Conservation (phyloP, 1,140 invertebrate species). For the Microplitis mediator region DNA sequence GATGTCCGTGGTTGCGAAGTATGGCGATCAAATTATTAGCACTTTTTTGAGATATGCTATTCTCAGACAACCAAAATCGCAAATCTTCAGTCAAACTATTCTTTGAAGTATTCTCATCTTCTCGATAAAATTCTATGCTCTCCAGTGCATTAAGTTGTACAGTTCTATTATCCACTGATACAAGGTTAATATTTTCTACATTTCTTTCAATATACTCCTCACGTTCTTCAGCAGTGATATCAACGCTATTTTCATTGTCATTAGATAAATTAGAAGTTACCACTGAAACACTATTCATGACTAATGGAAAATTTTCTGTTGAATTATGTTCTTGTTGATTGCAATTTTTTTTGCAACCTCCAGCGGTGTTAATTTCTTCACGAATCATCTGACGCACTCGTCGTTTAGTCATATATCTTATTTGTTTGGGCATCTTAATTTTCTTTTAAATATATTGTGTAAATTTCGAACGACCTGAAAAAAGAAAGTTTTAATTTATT, state of each 20-base stretch:
- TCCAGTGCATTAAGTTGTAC: not conserved
- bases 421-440: not conserved
- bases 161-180: not conserved
- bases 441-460: not conserved
- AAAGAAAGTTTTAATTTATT: not conserved
- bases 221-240: not conserved
- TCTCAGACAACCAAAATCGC: slow-evolving; percentile 14
- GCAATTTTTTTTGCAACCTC: too few relatives aligned
- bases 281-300: not conserved
- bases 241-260: not conserved
- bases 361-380: not conserved
- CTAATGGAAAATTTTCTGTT: not conserved
- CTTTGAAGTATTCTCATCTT: not conserved
- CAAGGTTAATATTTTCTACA: not conserved
- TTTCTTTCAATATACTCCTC: not conserved
- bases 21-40: slow-evolving; percentile 5
- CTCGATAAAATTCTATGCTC: not conserved
- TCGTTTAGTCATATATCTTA: not conserved
- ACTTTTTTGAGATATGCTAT: not conserved
- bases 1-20: slow-evolving; percentile 9
- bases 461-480: not conserved
- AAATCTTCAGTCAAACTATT: slow-evolving; percentile 6
- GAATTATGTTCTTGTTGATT: not conserved
- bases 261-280: not conserved
- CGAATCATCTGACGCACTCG: slow-evolving; percentile 8